Conservation (phyloP, 2,797 vertebrate genomes). For the Nannoperca obscura region DNA sequence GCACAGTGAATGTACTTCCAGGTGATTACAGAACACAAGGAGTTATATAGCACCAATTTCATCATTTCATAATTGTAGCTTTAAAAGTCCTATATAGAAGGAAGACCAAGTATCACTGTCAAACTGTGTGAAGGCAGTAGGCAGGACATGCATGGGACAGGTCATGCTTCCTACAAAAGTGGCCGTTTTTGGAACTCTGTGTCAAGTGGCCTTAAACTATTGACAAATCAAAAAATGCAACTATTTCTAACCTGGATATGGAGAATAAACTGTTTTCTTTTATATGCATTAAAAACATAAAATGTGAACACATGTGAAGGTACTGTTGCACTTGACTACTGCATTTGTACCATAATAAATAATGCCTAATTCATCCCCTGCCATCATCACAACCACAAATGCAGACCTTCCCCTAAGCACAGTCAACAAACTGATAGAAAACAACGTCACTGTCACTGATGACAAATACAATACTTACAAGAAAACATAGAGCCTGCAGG, state of each 20-base stretch:
- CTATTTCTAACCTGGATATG: background rate
- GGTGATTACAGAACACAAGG: background rate
- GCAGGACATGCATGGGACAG: background rate
- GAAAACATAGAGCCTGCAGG: conserved; percentile 7
- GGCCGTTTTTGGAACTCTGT: background rate
- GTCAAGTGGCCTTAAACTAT: background rate
- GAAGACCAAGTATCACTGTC: background rate
- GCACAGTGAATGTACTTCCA: background rate
- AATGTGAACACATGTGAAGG: background rate
- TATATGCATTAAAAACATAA: background rate
- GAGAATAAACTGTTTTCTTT: background rate
- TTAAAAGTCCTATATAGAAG: background rate
- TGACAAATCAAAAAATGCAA: background rate
- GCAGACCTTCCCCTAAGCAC: background rate
- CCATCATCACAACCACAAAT: background rate
- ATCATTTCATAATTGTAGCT: background rate
- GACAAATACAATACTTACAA: conserved; percentile 11
- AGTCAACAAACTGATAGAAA: conserved; percentile 12
- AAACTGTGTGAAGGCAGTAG: background rate
- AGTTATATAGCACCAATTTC: background rate
- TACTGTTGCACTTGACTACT: background rate
- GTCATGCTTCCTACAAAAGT: background rate
- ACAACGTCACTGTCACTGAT: background rate
- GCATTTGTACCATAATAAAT: background rate
- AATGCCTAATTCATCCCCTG: background rate